Base-by-base conservation (phyloP, 2,888 invertebrate genomes). In the Aelia acuminata region DNA sequence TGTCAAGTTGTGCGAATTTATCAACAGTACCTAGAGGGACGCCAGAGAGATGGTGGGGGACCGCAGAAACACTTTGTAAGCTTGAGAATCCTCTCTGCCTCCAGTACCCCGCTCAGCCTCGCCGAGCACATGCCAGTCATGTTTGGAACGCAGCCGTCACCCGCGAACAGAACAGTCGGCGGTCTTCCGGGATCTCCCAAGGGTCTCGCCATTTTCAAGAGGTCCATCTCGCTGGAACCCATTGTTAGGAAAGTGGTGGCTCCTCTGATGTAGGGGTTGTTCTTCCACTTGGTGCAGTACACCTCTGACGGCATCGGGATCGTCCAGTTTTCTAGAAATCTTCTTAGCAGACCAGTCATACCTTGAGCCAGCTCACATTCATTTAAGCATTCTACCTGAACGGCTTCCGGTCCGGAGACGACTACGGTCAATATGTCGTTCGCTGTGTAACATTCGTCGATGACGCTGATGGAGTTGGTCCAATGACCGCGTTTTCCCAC, bases 41-140 rank as follows among this genome's bases (percentile, higher is more conserved):
- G 57, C 11, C 11, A 26, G 26, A 4, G 0, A 3, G 26, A 1
- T 31, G 90, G 88, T 15, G 90, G 90, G 3, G 89, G 88, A 4
- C 90, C 90, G 22, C 86, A 53, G 75, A 89, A 90, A n/a, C 89
- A 53, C 80, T 89, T 90, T 5, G 90, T 90, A 22, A 89, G 39
- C n/a, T 94, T 93, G 90, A 95, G 93, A 89, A 96, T 94, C 89
- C 96, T 94, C 91, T 96, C 95, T 0, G 97, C 97, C 93, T 97
- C 97, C 53, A 96, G 93, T 90, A 97, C 95, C 1, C 97, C 97
- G 91, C 96, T 96, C 85, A 96, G 92, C 89, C 96, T 93, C 10
- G 97, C 97, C 3, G 96, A 97, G 91, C 97, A 96, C 0, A 96
- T 96, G 39, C 96, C 96, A 90, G 95, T 96, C 91, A 96, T 95